A percentile compares a stretch with the other conserved stretches of the same genome.
These are phyloP conservation scores for Blennius ocellaris DNA, from an alignment of 2,113 vertebrate species.

Conservation along the genomic window DNA sequence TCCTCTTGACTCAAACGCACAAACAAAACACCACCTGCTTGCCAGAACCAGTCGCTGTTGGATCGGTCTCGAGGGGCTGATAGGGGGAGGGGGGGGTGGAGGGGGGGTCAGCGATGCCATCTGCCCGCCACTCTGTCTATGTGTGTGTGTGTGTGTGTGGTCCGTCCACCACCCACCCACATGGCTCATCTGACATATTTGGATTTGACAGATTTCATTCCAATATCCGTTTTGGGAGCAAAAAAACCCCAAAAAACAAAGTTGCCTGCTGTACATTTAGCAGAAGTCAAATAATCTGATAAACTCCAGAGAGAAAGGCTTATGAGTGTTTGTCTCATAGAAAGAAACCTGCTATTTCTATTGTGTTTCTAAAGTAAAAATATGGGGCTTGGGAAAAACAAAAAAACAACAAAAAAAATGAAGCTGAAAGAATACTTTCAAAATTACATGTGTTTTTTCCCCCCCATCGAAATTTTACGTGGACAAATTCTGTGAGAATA, in stretches of 20 bases:
- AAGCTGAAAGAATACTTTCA: no score
- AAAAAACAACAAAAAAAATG: no score
- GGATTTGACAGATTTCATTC: slow-evolving; percentile 47
- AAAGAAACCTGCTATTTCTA: not conserved
- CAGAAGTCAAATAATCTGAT: not conserved
- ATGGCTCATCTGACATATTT: slow-evolving; percentile 40
- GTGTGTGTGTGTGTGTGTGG: slow-evolving; percentile 23
- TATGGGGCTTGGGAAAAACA: no score
- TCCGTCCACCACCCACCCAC: slow-evolving; percentile 41
- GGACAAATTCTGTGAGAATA: no score
- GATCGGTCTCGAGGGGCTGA: slow-evolving; percentile 51
- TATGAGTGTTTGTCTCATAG: not conserved
- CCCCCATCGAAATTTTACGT: no score
- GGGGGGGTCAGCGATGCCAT: slow-evolving; percentile 63
- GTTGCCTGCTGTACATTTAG: slow-evolving; percentile 36
- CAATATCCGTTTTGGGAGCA: slow-evolving; percentile 25
- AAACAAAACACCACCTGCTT: slow-evolving; percentile 58
- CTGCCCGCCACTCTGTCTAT: slow-evolving; percentile 50
- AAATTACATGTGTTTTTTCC: no score
- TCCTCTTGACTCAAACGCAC: slow-evolving; percentile 5
- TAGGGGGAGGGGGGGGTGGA: slow-evolving; percentile 27
- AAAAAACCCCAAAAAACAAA: not conserved
- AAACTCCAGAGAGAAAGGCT: not conserved
- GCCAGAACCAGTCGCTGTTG: slow-evolving; percentile 50
- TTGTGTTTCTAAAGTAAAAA: not conserved